Evolutionary conservation across 64 coral and sea anemone genomes (phyloP).

Genomic region (Montipora capricornis): DNA sequence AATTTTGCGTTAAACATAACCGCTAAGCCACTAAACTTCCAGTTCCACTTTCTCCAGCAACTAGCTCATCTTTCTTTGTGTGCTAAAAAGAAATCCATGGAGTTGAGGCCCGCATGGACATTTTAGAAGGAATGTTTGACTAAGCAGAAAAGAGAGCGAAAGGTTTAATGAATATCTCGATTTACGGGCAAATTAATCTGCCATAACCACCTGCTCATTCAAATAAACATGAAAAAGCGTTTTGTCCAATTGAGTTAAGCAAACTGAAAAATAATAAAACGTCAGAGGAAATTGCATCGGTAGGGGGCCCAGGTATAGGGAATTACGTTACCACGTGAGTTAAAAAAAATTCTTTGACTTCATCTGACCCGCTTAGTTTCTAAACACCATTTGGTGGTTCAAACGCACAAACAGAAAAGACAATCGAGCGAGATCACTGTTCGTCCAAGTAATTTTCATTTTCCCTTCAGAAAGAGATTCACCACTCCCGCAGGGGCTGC

Average conservation of each 20-base stretch:
- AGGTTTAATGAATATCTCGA: background rate
- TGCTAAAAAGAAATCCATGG: background rate
- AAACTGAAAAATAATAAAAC: background rate
- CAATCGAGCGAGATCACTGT: too few species aligned
- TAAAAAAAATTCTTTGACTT: too few species aligned
- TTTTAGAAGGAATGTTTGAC: background rate
- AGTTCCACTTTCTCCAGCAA: background rate
- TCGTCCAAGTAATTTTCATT: too few species aligned
- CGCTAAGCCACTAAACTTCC: background rate
- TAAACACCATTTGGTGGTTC: too few species aligned
- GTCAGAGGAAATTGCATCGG: background rate
- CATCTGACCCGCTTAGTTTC: too few species aligned
- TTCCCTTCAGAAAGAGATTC: too few species aligned
- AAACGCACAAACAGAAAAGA: too few species aligned
- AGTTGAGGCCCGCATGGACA: background rate
- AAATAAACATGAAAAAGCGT: background rate
- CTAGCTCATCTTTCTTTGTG: background rate
- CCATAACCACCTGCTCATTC: background rate
- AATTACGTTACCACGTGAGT: too few species aligned
- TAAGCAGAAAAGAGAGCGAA: background rate
- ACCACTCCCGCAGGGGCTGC: too few species aligned
- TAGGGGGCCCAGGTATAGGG: background rate
- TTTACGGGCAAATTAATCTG: background rate
- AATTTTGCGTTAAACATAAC: background rate
- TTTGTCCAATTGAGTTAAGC: background rate